These are phyloP conservation scores for Chymomyza amoena DNA, from an alignment of 2,888 invertebrate species.

Conservation along the genomic window DNA sequence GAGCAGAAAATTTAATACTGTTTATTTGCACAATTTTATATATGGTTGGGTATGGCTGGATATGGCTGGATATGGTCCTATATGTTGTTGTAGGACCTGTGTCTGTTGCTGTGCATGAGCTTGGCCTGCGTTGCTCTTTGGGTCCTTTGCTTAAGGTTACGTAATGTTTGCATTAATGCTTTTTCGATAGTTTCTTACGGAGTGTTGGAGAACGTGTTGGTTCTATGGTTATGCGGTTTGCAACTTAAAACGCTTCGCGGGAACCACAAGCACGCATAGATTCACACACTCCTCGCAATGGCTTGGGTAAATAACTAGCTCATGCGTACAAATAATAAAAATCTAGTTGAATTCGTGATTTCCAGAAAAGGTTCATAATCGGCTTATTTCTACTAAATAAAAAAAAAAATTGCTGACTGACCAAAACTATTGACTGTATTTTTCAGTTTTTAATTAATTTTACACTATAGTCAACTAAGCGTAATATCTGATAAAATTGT, in stretches of 20 bases:
- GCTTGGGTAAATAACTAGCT: neutral
- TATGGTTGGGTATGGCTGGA: neutral
- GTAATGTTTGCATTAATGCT: slow-evolving; percentile 45
- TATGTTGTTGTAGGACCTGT: neutral
- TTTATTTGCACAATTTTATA: slow-evolving; percentile 54
- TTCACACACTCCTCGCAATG: slow-evolving; percentile 15
- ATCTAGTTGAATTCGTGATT: too few relatives aligned
- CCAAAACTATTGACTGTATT: too few relatives aligned
- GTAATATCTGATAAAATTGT: too few relatives aligned
- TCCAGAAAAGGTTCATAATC: too few relatives aligned
- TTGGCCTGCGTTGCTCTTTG: neutral
- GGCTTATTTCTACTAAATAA: too few relatives aligned
- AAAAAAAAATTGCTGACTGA: too few relatives aligned
- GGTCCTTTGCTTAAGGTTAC: slow-evolving; percentile 36
- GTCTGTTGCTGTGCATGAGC: neutral
- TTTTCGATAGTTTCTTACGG: slow-evolving; percentile 31
- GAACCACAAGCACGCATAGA: slow-evolving; percentile 4
- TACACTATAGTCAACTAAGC: too few relatives aligned
- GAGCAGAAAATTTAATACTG: slow-evolving; percentile 57
- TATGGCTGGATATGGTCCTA: neutral
- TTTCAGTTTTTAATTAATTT: too few relatives aligned
- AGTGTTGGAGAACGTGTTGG: neutral
- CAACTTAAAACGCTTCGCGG: slow-evolving; percentile 1
- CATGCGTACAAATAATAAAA: neutral
- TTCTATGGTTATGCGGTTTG: slow-evolving; percentile 2